These are phyloP conservation scores for Anoncus sp. DNA, from an alignment of 2,888 invertebrate species.

Conservation along the genomic window DNA sequence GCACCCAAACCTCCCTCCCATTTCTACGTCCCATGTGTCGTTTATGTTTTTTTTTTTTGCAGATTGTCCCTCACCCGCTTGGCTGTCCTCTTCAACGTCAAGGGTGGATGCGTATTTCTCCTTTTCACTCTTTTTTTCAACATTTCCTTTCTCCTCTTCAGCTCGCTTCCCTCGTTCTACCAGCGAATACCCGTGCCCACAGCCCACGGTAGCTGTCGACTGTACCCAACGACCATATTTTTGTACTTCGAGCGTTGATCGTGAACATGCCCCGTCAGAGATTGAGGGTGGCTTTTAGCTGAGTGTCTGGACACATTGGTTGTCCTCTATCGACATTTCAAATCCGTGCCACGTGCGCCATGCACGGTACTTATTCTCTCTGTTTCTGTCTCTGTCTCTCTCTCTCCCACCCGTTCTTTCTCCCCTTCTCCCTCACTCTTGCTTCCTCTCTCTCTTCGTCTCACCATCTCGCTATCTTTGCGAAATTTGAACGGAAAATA, in stretches of 20 bases:
- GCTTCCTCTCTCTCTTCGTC: no score
- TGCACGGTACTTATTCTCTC: neutral
- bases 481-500: no score
- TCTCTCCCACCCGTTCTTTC: no score
- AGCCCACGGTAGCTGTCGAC: neutral
- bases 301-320: slow-evolving; percentile 52
- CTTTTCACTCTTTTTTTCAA: neutral
- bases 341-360: slow-evolving; percentile 28
- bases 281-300: slow-evolving; percentile 59
- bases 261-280: slow-evolving; percentile 36
- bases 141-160: slow-evolving; percentile 9
- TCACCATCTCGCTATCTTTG: no score
- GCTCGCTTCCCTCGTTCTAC: neutral
- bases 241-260: slow-evolving; percentile 46
- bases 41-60: slow-evolving; percentile 7
- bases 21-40: neutral
- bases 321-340: slow-evolving; percentile 31
- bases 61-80: neutral
- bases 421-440: no score
- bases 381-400: neutral
- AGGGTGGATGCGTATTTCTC: slow-evolving; percentile 13
- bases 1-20: neutral
- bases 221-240: slow-evolving; percentile 44
- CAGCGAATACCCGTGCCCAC: slow-evolving; percentile 5
- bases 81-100: slow-evolving; percentile 11